Percentiles rank a stretch among this genome's conserved stretches.
Evolutionary conservation across 2,797 vertebrate species (phyloP).

Genomic region (Lagodon rhomboides): DNA sequence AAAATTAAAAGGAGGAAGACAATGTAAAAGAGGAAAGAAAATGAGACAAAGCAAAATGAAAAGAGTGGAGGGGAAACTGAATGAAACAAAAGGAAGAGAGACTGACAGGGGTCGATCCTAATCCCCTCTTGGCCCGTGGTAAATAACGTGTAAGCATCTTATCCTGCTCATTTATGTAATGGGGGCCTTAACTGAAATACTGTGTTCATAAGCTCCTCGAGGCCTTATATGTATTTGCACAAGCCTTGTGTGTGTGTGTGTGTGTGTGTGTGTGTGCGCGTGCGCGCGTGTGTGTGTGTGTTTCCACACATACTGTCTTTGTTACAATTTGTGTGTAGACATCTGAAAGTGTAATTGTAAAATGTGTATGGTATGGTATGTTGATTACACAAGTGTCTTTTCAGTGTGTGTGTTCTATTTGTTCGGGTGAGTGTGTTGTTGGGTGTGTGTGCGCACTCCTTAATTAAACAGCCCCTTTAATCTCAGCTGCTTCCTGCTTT

Average conservation of each 20-base stretch:
- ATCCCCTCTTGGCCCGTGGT: conserved; percentile 81
- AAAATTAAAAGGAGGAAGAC: background rate
- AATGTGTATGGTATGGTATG: no score
- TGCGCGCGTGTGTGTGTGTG: conserved; percentile 15
- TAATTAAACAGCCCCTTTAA: conserved; percentile 75
- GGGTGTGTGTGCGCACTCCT: conserved; percentile 33
- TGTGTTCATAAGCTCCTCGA: conserved; percentile 50
- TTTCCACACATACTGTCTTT: background rate
- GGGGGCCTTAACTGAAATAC: conserved; percentile 59
- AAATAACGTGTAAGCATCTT: conserved; percentile 91
- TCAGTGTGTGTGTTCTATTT: background rate
- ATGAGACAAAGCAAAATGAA: background rate
- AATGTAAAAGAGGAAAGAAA: background rate
- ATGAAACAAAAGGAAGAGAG: conserved; percentile 47
- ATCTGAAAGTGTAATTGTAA: conserved; percentile 21
- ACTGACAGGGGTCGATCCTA: conserved; percentile 70
- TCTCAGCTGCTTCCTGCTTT: conserved; percentile 56
- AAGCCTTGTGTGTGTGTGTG: conserved; percentile 14
- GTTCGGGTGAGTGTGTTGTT: conserved; percentile 1
- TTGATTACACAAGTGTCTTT: no score
- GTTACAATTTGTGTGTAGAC: conserved; percentile 8
- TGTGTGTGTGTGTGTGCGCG: background rate
- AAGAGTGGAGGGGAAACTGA: fast-evolving
- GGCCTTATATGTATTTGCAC: conserved; percentile 26
- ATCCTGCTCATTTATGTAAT: conserved; percentile 83